Evolutionary conservation across 2,113 vertebrate species (phyloP).

Genomic region (Pongo abelii): DNA sequence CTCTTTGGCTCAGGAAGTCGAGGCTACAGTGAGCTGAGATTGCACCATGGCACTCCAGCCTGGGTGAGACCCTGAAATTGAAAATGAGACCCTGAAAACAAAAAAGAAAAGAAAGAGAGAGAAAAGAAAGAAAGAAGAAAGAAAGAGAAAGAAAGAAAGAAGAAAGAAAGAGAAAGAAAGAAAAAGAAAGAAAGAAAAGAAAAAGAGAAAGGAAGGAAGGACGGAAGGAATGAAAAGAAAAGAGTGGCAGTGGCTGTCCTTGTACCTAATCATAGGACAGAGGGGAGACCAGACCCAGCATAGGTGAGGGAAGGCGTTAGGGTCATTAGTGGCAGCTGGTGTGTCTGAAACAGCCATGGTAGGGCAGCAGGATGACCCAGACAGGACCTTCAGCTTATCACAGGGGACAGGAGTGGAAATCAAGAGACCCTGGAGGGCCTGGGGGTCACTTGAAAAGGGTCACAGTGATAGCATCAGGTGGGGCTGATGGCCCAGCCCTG

Average conservation of each 20-base stretch:
- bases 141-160: rapidly evolving
- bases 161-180: too few species aligned
- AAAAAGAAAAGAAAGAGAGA: background rate
- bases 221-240: rapidly evolving
- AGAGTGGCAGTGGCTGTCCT: rapidly evolving
- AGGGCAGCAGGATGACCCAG: background rate
- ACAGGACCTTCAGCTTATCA: background rate
- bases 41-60: background rate
- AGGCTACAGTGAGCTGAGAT: too few species aligned
- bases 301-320: rapidly evolving
- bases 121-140: background rate
- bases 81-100: background rate
- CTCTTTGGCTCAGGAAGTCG: background rate
- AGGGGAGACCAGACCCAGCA: background rate
- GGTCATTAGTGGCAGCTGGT: background rate
- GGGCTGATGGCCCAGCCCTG: background rate
- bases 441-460: background rate
- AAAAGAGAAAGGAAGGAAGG: rapidly evolving
- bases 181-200: too few species aligned
- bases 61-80: background rate
- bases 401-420: background rate
- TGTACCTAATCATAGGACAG: background rate
- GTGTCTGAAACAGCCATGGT: background rate
- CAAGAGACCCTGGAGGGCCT: background rate
- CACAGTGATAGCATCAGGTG: rapidly evolving